Evolutionary conservation across 2,888 invertebrate genomes (phyloP).

Genomic region (Acleris literana): DNA sequence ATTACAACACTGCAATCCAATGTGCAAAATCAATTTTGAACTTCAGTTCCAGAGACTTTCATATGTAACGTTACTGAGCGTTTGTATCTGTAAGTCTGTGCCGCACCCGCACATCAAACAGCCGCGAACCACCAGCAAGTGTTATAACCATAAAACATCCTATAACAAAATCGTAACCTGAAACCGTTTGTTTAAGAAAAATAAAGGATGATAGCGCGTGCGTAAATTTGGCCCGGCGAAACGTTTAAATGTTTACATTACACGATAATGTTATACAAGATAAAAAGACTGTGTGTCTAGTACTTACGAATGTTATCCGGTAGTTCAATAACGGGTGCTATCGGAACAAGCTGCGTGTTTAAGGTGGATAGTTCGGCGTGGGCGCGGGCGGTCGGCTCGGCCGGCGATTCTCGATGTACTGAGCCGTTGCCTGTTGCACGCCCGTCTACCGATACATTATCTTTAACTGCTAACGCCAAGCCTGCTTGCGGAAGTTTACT

Average conservation of each 20-base stretch:
- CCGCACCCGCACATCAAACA: too few relatives aligned
- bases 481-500: slow-evolving; percentile 27
- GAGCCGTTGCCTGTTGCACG: slow-evolving; percentile 36
- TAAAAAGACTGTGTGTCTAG: slow-evolving; percentile 49
- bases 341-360: slow-evolving; percentile 50
- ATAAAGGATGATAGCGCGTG: slow-evolving; percentile 39
- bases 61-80: too few relatives aligned
- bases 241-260: slow-evolving; percentile 55
- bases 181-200: slow-evolving; percentile 35
- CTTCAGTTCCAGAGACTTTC: too few relatives aligned
- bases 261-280: slow-evolving; percentile 52
- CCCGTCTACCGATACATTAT: slow-evolving; percentile 45
- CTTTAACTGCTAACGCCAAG: slow-evolving; percentile 40
- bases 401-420: slow-evolving; percentile 41
- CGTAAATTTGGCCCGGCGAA: slow-evolving; percentile 52
- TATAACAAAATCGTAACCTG: slow-evolving; percentile 21
- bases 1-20: too few relatives aligned
- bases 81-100: too few relatives aligned
- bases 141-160: background rate
- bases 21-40: too few relatives aligned
- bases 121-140: background rate
- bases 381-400: slow-evolving; percentile 40
- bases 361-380: slow-evolving; percentile 28
- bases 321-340: slow-evolving; percentile 49
- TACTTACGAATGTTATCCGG: slow-evolving; percentile 54